Evolutionary conservation across 1,140 invertebrate species (phyloP), one percentile per base, ranked within the genome.

Genomic region (Vollenhovia emeryi): DNA sequence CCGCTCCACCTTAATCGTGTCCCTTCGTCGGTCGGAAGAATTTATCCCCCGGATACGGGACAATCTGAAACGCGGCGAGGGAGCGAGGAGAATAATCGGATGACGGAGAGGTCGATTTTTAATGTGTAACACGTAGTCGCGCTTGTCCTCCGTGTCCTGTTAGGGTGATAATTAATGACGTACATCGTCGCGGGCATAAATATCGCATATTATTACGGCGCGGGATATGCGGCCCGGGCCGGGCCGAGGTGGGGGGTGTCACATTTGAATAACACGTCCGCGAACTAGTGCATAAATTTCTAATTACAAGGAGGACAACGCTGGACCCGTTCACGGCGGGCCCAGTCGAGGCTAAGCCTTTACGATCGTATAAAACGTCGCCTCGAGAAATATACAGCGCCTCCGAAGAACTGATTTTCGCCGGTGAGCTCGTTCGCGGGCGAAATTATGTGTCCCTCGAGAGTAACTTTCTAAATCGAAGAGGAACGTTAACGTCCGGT

Each of bases 221-320:
- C 86, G 88, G 75, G 86, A 91, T 91, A 91, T 84, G 89, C 87
- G 84, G 79, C 0, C n/a, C 57, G 40, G 27, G 84, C 75, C 83
- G 33, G 30, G 69, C 89, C 92, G 84, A 88, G 91, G 88, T 87
- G 86, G 78, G n/a, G 91, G 92, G 86, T 93, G 93, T 94, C 93
- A 93, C 93, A 94, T 94, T 94, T 94, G 93, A 94, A 94, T 94
- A 94, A 94, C 93, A 94, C 75, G 92, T 66, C 90, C 86, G 87
- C 88, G 68, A 93, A 93, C 92, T 93, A 94, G 93, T 94, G 92
- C 93, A 94, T 94, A 94, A 93, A 94, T 94, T 94, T 94, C 91
- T 94, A 94, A 94, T 94, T 94, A 94, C 93, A 94, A 94, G 93
- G 90, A 92, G 90, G 89, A 89, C 89, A 91, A 85, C 62, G 60